Evolutionary conservation across 2,797 vertebrate species (phyloP).

Genomic region (Pyrocephalus nanus): DNA sequence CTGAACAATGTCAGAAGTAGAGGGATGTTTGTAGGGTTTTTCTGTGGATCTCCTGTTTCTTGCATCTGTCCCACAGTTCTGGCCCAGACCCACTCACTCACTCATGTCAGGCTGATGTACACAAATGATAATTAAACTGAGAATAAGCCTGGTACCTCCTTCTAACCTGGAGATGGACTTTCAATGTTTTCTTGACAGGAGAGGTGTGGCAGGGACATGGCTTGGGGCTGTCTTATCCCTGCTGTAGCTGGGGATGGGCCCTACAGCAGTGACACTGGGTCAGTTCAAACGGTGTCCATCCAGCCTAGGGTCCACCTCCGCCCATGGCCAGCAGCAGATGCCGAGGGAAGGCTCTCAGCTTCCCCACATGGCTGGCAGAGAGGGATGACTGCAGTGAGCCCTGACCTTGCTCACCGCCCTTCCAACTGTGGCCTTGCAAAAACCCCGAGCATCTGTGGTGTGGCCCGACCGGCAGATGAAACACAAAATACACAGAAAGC

Average conservation of each 20-base stretch:
- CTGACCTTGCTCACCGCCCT: background rate
- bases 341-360: accelerated
- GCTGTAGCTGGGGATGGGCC: background rate
- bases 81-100: background rate
- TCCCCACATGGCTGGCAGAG: accelerated
- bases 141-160: background rate
- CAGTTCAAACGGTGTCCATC: accelerated
- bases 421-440: background rate
- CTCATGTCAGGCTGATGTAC: accelerated
- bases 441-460: accelerated
- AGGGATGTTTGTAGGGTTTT: background rate
- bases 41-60: background rate
- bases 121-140: background rate
- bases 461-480: background rate
- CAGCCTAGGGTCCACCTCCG: background rate
- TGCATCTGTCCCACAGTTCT: background rate
- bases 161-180: background rate
- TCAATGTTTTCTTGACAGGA: background rate
- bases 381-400: accelerated
- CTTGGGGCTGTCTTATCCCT: background rate
- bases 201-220: accelerated
- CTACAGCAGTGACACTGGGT: background rate
- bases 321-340: accelerated
- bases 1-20: background rate
- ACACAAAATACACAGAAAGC: background rate